Base-by-base conservation (phyloP, 1,140 invertebrate genomes). In the Arion vulgaris region DNA sequence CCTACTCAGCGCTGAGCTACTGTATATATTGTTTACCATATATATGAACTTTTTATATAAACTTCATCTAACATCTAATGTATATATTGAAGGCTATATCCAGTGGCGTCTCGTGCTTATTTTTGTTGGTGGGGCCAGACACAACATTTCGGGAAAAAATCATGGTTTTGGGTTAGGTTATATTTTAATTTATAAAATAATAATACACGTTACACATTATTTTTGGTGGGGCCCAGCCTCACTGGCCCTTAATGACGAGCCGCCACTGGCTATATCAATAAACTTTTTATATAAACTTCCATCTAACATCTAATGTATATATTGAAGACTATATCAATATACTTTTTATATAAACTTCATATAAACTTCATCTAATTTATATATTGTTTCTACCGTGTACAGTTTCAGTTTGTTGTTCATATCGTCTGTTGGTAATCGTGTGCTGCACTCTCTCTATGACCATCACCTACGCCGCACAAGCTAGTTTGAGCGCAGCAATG, bases 401-500 rank as follows among this genome's bases (percentile, higher is more conserved):
- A 83, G 82, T 49, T 15, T 45, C 68, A 0, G 49, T 83, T 7
- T 83, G 82, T 32, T 51, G 72, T 38, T 83, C 82, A 0, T 80
- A 80, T 36, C 76, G 82, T 1, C 39, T 83, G 36, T 26, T 34
- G 36, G 57, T 83, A 23, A 80, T 78, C 32, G 0, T 80, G 4
- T 78, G 78, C 51, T 80, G 77, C 36, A 80, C 51, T 13, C 28
- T 71, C 13, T 69, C 77, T n/a, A 62, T 83, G 66, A 62, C 72
- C 28, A 53, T 80, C 19, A 74, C 76, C 34, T 83, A 80, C 71
- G 82, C 82, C 19, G 51, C 57, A 49, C 82, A 83, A 77, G 78
- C 76, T 71, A 80, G 82, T 51, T 71, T 83, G 77, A 78, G 82
- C 0, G 80, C 82, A 1, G 71, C 77, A 2, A 83, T 83, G 82